A percentile compares a stretch with the other conserved stretches of the same genome.
Conservation (phyloP, 2,113 vertebrate genomes). For the Heterocephalus glaber region DNA sequence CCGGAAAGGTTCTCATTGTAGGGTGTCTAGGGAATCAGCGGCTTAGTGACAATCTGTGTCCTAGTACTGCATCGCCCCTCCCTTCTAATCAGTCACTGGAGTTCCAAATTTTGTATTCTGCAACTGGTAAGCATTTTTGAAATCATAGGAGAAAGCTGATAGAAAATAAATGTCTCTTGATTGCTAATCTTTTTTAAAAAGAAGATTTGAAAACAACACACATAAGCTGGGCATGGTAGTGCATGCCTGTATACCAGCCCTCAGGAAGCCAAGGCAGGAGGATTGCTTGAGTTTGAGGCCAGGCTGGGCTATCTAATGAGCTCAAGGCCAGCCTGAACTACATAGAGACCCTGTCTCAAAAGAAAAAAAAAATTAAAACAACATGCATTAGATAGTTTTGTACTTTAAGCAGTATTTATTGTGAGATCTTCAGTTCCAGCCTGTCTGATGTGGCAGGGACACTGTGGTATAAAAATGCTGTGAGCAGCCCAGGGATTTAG, state of each 20-base stretch:
- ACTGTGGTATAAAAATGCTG: neutral
- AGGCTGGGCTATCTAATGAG: neutral
- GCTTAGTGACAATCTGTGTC: neutral
- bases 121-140: slow-evolving; percentile 5
- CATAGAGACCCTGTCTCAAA: neutral
- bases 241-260: neutral
- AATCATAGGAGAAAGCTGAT: neutral
- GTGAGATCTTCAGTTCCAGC: neutral
- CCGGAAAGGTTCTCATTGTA: neutral
- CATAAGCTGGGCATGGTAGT: neutral
- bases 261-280: neutral
- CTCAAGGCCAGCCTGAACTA: neutral
- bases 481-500: too few species aligned
- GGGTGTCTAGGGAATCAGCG: neutral
- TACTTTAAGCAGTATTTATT: neutral
- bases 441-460: neutral
- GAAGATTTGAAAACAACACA: slow-evolving; percentile 15
- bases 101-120: slow-evolving; percentile 28
- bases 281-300: neutral
- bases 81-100: neutral
- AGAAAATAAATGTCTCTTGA: neutral
- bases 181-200: slow-evolving; percentile 48
- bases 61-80: neutral
- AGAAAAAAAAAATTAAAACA: neutral
- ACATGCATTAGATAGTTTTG: neutral